Evolutionary conservation across 2,888 invertebrate genomes (phyloP), one percentile per base, ranked within the genome.

Genomic region (Nasonia oneida): DNA sequence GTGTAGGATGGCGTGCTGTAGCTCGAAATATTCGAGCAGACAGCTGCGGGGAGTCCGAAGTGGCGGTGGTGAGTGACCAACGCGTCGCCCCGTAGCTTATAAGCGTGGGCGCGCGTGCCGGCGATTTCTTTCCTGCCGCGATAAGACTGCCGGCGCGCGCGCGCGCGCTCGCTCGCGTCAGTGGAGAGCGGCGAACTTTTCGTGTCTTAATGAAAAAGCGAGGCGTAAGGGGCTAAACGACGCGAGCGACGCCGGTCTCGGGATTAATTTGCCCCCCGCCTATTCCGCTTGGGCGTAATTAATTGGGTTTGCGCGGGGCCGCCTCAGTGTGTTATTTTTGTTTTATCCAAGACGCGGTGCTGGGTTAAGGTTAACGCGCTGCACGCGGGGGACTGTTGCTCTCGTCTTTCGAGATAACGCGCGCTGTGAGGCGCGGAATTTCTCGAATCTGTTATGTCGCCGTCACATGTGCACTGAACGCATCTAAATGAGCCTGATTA

Each of bases 181-280:
- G 42, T 42, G 6, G 6, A 42, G 33, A 67, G 8, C n/a, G 47
- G 61, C 78, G 42, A 73, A 77, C 74, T 77, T 78, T 74, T 74
- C 83, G 83, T 70, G 83, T 86, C 86, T 83, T 80, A 86, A 83
- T 86, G 86, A 86, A 86, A 86, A 83, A 86, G 67, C 70, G 33
- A 61, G 70, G 80, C 70, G 70, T 15, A 42, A 47, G 42, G 23
- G 39, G 42, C 42, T 78, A 39, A 42, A 77, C 67, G 61, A 18
- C 47, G 39, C 47, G 18, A 18, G 39, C 47, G 18, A 18, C 42
- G 74, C n/a, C 39, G 77, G n/a, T 23, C 33, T 23, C 33, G 14
- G 80, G 61, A 86, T 83, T 86, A 86, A 83, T 86, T 86, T 80
- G 83, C 76, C 80, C 47, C 80, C 80, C 37, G 33, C 53, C 47